Conservation (phyloP, 2,113 vertebrate genomes). For the Clarias macrocephalus region DNA sequence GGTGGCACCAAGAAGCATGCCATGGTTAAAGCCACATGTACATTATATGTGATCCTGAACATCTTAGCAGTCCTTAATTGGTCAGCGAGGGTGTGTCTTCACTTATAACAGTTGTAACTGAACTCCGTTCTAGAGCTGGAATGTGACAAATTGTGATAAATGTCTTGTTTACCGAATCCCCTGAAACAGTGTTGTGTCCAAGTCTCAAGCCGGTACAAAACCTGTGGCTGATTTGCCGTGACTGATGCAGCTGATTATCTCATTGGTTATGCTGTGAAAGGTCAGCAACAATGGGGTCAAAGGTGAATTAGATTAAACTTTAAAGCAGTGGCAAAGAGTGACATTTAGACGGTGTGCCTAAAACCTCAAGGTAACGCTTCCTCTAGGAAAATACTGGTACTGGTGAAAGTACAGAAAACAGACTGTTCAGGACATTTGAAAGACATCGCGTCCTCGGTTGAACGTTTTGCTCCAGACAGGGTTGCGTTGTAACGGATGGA, state of each 20-base stretch:
- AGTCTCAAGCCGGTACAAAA: not conserved
- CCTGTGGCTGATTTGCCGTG: not conserved
- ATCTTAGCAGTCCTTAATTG: not conserved
- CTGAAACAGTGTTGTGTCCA: not conserved
- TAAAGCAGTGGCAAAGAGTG: not conserved
- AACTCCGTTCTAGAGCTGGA: too few relatives aligned
- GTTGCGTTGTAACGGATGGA: constrained; percentile 52
- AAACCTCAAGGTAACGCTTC: not conserved
- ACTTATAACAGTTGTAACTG: not conserved
- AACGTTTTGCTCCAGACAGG: constrained; percentile 46
- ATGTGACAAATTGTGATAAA: not conserved
- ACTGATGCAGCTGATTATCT: not conserved
- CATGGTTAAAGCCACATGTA: not conserved
- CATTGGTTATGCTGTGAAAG: not conserved
- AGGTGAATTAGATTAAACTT: not conserved
- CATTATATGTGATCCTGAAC: not conserved
- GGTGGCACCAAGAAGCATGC: not conserved
- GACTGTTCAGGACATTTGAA: not conserved
- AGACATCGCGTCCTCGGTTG: not conserved
- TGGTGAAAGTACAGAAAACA: not conserved
- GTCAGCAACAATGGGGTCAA: not conserved
- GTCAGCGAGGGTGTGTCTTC: not conserved
- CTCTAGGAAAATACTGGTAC: not conserved
- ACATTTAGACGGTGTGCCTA: not conserved
- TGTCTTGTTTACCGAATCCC: not conserved